A percentile compares a stretch with the other conserved stretches of the same genome.
These are phyloP conservation scores for Columbina picui DNA, from an alignment of 2,113 vertebrate genomes.

Conservation along the genomic window DNA sequence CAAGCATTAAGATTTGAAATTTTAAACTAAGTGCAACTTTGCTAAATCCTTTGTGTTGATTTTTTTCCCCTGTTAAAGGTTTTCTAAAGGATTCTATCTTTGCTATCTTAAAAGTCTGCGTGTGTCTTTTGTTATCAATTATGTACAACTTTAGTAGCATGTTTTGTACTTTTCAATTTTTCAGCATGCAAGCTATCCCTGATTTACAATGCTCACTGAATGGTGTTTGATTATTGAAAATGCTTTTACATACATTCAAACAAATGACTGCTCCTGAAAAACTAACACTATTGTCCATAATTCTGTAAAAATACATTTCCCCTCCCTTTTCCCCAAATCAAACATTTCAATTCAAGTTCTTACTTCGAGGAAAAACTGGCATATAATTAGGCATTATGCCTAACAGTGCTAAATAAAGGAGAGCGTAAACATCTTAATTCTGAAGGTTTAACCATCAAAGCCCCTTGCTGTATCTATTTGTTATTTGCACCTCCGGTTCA, in stretches of 20 bases:
- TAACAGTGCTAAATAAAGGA: slow-evolving; percentile 69
- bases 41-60: slow-evolving; percentile 54
- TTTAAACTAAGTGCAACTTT: slow-evolving; percentile 51
- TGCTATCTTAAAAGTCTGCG: slow-evolving; percentile 33
- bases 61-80: background rate
- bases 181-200: slow-evolving; percentile 50
- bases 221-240: slow-evolving; percentile 63
- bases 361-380: slow-evolving; percentile 63
- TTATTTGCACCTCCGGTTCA: background rate
- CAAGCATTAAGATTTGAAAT: slow-evolving; percentile 44
- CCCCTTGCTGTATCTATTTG: background rate
- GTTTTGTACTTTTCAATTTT: slow-evolving; percentile 46
- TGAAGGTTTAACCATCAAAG: slow-evolving; percentile 58
- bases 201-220: slow-evolving; percentile 54
- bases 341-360: slow-evolving; percentile 59
- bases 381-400: slow-evolving; percentile 68
- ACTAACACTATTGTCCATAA: slow-evolving; percentile 59
- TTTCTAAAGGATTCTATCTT: slow-evolving; percentile 52
- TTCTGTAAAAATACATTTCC: slow-evolving; percentile 58
- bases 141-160: slow-evolving; percentile 52
- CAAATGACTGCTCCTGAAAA: slow-evolving; percentile 56
- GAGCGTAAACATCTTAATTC: slow-evolving; percentile 70
- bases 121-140: slow-evolving; percentile 56
- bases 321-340: slow-evolving; percentile 45
- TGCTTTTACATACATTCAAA: slow-evolving; percentile 59